Conservation (phyloP, 2,888 invertebrate species). For the Silvanus unidentatus region DNA sequence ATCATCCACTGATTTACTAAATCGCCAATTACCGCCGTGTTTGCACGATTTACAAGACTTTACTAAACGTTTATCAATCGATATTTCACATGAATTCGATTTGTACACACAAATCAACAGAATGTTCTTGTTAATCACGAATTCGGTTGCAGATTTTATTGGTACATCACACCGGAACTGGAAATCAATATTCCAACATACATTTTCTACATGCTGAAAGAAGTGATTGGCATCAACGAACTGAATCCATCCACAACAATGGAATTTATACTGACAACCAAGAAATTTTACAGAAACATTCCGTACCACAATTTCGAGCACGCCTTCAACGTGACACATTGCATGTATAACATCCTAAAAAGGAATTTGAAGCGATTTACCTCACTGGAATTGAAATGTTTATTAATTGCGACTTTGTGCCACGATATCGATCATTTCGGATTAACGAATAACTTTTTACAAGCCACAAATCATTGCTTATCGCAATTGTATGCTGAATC, state of each 20-base stretch:
- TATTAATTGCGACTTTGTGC: conserved; percentile 52
- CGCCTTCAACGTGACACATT: conserved; percentile 58
- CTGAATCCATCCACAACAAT: conserved; percentile 44
- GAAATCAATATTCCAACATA: conserved; percentile 51
- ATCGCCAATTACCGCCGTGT: conserved; percentile 52
- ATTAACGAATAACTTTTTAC: conserved; percentile 56
- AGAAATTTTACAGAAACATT: conserved; percentile 50
- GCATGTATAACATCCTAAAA: conserved; percentile 52
- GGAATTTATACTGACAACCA: conserved; percentile 49
- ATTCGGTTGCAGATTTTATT: conserved; percentile 47
- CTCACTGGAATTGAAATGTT: conserved; percentile 18
- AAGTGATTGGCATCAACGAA: conserved; percentile 46
- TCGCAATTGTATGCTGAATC: conserved; percentile 54
- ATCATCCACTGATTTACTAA: conserved; percentile 26
- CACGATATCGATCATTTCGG: conserved; percentile 62
- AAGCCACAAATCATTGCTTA: conserved; percentile 51
- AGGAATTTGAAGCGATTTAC: conserved; percentile 41
- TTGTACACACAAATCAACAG: conserved; percentile 38
- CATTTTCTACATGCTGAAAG: conserved; percentile 50
- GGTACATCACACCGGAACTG: conserved; percentile 51
- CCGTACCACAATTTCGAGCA: conserved; percentile 61
- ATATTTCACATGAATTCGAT: conserved; percentile 47
- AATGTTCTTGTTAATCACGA: background rate
- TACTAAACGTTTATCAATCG: conserved; percentile 43
- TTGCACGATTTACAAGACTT: conserved; percentile 49